Conservation (phyloP, 2,888 invertebrate genomes). For the Campoplex capitator region DNA sequence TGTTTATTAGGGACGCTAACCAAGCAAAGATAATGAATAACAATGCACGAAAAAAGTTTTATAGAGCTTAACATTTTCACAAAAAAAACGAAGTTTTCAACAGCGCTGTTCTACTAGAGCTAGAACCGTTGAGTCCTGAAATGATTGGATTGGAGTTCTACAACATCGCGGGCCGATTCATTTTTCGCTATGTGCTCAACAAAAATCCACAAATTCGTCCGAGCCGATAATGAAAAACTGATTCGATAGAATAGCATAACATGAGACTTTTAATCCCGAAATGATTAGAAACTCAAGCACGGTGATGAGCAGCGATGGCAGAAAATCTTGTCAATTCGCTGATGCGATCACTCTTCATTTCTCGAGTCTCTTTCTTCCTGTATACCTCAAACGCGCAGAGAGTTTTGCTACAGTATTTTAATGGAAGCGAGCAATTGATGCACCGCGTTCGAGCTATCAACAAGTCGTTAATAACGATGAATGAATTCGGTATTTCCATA, state of each 20-base stretch:
- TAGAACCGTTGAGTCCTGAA: too few relatives aligned
- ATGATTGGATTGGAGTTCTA: too few relatives aligned
- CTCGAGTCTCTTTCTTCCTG: constrained; percentile 1
- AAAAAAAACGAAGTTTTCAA: too few relatives aligned
- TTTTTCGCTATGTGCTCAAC: too few relatives aligned
- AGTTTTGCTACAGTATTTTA: constrained; percentile 57
- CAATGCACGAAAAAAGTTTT: too few relatives aligned
- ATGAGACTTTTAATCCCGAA: neutral
- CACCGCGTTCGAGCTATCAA: constrained; percentile 50
- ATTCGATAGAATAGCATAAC: neutral
- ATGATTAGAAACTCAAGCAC: neutral
- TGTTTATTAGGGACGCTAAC: too few relatives aligned
- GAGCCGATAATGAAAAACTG: too few relatives aligned
- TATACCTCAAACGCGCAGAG: constrained; percentile 23
- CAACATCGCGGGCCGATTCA: too few relatives aligned
- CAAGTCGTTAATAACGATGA: constrained; percentile 46
- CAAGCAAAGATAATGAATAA: too few relatives aligned
- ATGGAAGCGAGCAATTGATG: constrained; percentile 62
- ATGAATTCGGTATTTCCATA: constrained; percentile 62
- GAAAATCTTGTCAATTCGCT: neutral
- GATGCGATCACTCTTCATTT: neutral
- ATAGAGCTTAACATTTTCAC: too few relatives aligned
- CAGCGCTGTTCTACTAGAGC: too few relatives aligned
- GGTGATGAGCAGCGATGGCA: neutral
- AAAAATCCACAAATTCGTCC: too few relatives aligned